Evolutionary conservation across 2,113 vertebrate genomes (phyloP).

Genomic region (Patagioenas fasciata): DNA sequence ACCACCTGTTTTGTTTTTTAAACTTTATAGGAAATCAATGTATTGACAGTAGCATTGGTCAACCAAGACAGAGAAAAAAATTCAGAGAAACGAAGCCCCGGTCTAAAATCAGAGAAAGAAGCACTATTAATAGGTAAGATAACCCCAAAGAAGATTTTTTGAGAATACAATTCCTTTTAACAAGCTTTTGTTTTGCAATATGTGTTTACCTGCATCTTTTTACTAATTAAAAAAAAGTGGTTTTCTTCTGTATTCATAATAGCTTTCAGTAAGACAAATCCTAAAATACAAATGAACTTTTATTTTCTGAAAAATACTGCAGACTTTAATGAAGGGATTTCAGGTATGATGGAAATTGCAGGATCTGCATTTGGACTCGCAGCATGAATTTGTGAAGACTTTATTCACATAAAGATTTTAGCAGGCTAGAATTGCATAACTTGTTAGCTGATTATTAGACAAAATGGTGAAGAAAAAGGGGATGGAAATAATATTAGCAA

Average conservation of each 20-base stretch:
- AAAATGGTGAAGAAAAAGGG: not conserved
- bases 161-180: not conserved
- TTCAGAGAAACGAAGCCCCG: slow-evolving; percentile 75
- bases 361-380: not conserved
- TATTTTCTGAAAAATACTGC: not conserved
- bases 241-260: not conserved
- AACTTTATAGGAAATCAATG: slow-evolving; percentile 82
- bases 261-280: not conserved
- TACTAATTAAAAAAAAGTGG: not conserved
- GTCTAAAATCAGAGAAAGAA: slow-evolving; percentile 88
- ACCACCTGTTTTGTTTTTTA: slow-evolving; percentile 49
- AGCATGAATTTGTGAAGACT: not conserved
- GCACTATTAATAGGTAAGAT: slow-evolving; percentile 88
- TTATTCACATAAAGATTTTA: not conserved
- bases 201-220: not conserved
- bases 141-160: not conserved
- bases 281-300: not conserved
- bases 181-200: not conserved
- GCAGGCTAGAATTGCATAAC: not conserved
- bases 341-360: not conserved
- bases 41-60: slow-evolving; percentile 79
- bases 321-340: not conserved
- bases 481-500: not conserved
- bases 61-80: slow-evolving; percentile 83
- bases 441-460: not conserved